phyloP scores from a whole-genome alignment of 2,113 vertebrate species.

The Corythornis cristatus region DNA sequence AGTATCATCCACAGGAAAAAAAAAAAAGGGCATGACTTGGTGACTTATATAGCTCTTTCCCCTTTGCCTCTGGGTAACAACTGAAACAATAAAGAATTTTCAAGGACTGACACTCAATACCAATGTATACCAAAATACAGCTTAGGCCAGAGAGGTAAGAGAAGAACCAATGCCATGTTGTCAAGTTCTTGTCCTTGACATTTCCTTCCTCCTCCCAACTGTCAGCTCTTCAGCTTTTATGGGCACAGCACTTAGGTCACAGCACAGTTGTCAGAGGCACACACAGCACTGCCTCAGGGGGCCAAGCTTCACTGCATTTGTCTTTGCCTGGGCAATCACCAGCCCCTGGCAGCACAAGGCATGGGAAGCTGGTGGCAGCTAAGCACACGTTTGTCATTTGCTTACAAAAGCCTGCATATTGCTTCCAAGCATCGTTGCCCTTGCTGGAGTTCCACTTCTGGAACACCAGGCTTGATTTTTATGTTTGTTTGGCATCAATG shows the following conservation, averaged over 20 bases:
- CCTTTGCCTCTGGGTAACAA: neutral
- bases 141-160: neutral
- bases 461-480: neutral
- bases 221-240: neutral
- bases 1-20: neutral
- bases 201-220: neutral
- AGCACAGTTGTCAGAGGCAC: neutral
- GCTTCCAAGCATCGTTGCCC: fast-evolving
- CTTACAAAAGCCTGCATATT: neutral
- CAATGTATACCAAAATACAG: fast-evolving
- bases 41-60: neutral
- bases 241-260: neutral
- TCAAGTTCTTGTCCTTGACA: neutral
- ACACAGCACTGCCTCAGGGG: too few species aligned
- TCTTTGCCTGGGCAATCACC: neutral
- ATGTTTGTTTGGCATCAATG: fast-evolving
- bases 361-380: neutral
- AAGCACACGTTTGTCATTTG: neutral
- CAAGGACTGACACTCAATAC: neutral
- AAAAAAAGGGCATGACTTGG: neutral
- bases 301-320: fast-evolving
- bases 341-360: fast-evolving
- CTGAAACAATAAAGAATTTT: neutral
- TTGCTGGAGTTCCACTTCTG: too few species aligned
- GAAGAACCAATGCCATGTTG: neutral